Percentiles rank a stretch among this genome's conserved stretches.
Evolutionary conservation across 2,888 invertebrate genomes (phyloP).

Genomic region (Allygus modestus): DNA sequence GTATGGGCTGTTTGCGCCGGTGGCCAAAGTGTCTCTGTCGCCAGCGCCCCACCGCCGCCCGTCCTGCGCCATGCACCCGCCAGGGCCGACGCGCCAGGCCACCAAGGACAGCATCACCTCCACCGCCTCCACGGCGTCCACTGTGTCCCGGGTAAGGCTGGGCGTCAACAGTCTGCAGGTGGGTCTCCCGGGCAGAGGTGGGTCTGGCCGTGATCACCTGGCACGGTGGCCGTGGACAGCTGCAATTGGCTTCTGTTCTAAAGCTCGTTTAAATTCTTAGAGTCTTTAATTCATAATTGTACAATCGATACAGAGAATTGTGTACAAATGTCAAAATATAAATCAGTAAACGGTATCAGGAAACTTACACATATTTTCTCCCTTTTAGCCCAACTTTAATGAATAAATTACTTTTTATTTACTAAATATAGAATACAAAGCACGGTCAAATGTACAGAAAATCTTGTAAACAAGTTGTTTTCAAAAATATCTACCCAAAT

Average conservation of each 20-base stretch:
- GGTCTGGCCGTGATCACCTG: constrained; percentile 69
- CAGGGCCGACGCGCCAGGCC: constrained; percentile 80
- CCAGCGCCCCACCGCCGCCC: constrained; percentile 83
- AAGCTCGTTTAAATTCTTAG: background rate
- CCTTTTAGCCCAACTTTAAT: no score
- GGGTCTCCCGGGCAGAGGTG: constrained; percentile 76
- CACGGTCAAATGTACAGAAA: no score
- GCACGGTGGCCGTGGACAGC: background rate
- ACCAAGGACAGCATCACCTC: constrained; percentile 80
- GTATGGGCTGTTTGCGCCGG: constrained; percentile 95
- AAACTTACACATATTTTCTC: no score
- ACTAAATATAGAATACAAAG: no score
- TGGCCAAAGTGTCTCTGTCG: constrained; percentile 92
- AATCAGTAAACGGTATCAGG: no score
- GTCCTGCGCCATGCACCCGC: constrained; percentile 81
- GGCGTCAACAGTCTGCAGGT: constrained; percentile 85
- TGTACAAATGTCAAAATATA: no score
- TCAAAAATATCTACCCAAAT: no score
- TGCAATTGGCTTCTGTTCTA: no score
- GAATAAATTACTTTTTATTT: no score
- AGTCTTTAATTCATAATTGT: background rate
- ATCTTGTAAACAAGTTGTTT: no score
- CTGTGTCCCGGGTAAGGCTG: constrained; percentile 85
- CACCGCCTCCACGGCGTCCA: constrained; percentile 75
- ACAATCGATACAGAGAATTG: background rate